Base-by-base conservation (phyloP, 2,888 invertebrate species). In the Ellobium chinense region DNA sequence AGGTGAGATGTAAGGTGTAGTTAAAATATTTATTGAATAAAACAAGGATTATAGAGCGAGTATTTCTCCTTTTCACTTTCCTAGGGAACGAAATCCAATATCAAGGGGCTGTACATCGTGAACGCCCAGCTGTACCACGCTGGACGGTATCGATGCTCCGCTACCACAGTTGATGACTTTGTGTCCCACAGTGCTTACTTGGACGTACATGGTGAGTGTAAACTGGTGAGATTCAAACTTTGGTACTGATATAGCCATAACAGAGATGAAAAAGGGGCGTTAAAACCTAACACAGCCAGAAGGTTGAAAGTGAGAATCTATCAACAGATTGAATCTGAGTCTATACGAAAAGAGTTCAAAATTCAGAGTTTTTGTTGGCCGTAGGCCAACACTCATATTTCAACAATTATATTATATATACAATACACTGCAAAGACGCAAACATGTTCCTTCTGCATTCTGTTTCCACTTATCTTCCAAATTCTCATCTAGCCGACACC, bases 131-230 rank as follows among this genome's bases (percentile, higher is more conserved):
- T 97, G 81, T 94, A 96, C 2, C 98, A 98, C 92, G 95, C 96
- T 12, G 98, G 98, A 0, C 96, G 96, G 83, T 99, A 98, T 92
- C 97, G 97, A 91, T 99, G 99, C 91, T 95, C 96, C 34, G 96
- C 89, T 29, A 84, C 96, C 91, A 98, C 98, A 2, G 96, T 98
- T 0, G 80, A 85, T 21, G 84, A 87, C 69, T 63, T 69, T 21
- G 85, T 72, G 21, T 72, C 70, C 1, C 70, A 73, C 1, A 74
- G 79, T n/a, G 87, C 87, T 0, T 65, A 31, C 14, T 79, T 89
- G 1, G 70, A 68, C 14, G 86, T 89, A 14, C 56, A 37, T 73
- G 89, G 89, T 89, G 78, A 65, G 82, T 29, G 9, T 24, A n/a
- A n/a, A n/a, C n/a, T n/a, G n/a, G n/a, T n/a, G n/a, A n/a, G n/a